Base-by-base conservation (phyloP, 92 coral and sea anemone genomes). In the Bergia sp. region DNA sequence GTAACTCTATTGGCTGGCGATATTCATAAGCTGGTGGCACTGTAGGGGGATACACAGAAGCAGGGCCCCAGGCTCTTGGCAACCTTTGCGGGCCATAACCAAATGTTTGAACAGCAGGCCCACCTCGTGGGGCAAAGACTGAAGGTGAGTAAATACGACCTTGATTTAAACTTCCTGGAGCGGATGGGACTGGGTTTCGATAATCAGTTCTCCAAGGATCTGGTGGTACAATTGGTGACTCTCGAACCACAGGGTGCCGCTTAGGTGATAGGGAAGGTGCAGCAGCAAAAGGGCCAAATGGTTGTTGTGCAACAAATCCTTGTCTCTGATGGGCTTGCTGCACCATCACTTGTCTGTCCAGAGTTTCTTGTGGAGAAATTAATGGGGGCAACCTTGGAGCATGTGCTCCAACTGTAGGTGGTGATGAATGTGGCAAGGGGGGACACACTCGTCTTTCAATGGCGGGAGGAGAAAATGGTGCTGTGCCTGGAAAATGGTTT, bases 401-500 rank as follows among this genome's bases (percentile, higher is more conserved):
- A 45, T 16, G 66, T 55, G 85, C 42, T 20, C 21, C 65, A 45
- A 45, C 45, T 6, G 79, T 0, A 20, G 9, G 23, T 20, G 57
- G 29, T 11, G 40, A 57, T 23, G 16, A 11, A 84, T 39, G 50
- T 5, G 43, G 58, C 11, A 37, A 2, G 41, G 76, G 87, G 49
- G 66, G 87, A 15, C 67, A 45, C 20, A 45, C 44, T 36, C 44
- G 87, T 84, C 87, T 84, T 74, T 69, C 55, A 39, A 84, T n/a
- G 37, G 64, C 42, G 6, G 87, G 87, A 45, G 87, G 87, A 69
- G 77, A 42, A 66, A 21, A 82, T n/a, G 86, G 76, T 71, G 16
- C 55, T 20, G 44, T 37, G 43, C 7, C n/a, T 12, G 75, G 44
- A 38, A 57, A 81, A 15, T 81, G 85, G 7, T 66, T 65, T 40